Percentiles rank a stretch among this genome's conserved stretches.
phyloP scores from a whole-genome alignment of 2,113 vertebrate genomes.

The Pangasianodon hypophthalmus region DNA sequence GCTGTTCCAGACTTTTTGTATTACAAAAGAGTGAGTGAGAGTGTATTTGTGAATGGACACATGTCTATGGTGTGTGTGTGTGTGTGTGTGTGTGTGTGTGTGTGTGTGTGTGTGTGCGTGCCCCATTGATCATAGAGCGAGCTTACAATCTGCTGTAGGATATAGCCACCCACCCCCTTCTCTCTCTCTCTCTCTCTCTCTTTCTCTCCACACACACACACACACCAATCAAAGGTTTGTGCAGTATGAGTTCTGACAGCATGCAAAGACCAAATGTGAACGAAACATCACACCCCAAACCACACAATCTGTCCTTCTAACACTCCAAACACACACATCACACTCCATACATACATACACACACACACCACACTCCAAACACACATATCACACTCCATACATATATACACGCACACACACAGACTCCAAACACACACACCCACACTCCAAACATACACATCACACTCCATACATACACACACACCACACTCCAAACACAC shows the following conservation, averaged over 20 bases:
- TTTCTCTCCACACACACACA: not conserved
- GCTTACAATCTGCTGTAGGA: too few species aligned
- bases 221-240: slow-evolving; percentile 16
- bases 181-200: too few species aligned
- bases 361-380: not conserved
- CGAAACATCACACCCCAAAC: slow-evolving; percentile 9
- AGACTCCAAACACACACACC: slow-evolving; percentile 59
- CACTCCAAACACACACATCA: not conserved
- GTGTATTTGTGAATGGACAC: too few species aligned
- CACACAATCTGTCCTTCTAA: slow-evolving; percentile 9
- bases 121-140: too few species aligned
- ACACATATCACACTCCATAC: not conserved
- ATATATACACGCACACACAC: not conserved
- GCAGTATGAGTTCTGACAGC: slow-evolving; percentile 20
- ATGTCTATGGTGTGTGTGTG: too few species aligned
- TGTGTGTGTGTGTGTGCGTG: too few species aligned
- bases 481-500: not conserved
- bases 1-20: too few species aligned
- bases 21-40: too few species aligned
- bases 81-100: too few species aligned
- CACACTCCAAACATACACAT: not conserved
- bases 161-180: too few species aligned
- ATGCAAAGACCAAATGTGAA: slow-evolving; percentile 23
- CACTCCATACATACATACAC: not conserved
- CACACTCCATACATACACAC: not conserved